A percentile compares a stretch with the other conserved stretches of the same genome.
These are phyloP conservation scores for Automeris io DNA, from an alignment of 2,888 invertebrate species.

Conservation along the genomic window DNA sequence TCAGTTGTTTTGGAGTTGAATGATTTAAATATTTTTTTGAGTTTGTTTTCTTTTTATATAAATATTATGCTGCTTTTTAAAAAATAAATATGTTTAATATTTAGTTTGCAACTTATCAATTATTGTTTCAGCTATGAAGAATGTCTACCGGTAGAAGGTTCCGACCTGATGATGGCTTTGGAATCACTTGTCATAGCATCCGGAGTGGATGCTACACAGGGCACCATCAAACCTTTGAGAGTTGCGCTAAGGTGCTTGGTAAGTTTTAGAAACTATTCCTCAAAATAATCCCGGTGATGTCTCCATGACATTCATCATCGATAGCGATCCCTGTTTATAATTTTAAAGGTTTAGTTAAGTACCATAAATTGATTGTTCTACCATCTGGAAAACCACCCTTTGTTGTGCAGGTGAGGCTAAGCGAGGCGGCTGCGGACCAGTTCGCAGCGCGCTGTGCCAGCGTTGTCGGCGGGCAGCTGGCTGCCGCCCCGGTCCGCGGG, in stretches of 20 bases:
- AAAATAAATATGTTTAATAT: no score
- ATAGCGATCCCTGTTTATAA: no score
- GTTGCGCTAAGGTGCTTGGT: conserved; percentile 85
- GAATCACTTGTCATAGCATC: conserved; percentile 81
- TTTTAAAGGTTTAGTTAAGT: no score
- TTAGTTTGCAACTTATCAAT: no score
- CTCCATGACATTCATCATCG: no score
- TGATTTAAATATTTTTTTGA: no score
- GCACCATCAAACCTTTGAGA: conserved; percentile 77
- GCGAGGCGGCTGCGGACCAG: conserved; percentile 36
- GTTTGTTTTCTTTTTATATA: no score
- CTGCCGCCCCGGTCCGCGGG: conserved; percentile 21
- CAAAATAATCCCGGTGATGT: no score
- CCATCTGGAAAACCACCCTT: neutral
- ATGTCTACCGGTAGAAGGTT: conserved; percentile 78
- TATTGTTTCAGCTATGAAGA: conserved; percentile 81
- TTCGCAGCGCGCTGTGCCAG: conserved; percentile 48
- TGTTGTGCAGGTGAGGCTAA: conserved; percentile 44
- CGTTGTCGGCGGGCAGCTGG: conserved; percentile 38
- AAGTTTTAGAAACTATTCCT: no score
- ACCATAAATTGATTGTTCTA: no score
- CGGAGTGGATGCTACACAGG: conserved; percentile 41
- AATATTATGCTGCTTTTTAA: no score
- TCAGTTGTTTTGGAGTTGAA: no score
- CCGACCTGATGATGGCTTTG: conserved; percentile 80